Evolutionary conservation across 2,888 invertebrate genomes (phyloP), one percentile per base, ranked within the genome.

Genomic region (Drosophila nigritarsus): DNA sequence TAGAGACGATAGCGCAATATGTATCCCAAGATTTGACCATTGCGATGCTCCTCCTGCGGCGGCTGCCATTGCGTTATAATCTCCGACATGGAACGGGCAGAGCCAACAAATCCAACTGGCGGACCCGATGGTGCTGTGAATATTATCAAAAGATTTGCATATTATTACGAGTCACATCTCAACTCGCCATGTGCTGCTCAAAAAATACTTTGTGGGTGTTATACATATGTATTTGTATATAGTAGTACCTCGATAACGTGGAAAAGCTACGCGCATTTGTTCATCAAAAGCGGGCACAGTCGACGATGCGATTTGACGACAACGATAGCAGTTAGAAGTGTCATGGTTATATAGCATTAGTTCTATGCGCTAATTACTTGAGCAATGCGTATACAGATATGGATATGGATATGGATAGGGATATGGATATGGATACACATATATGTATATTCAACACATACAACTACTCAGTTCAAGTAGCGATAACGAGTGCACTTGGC

Each of bases 41-140:
- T 99, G 85, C 98, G 95, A 90, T 98, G 97, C 91, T 99, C 98
- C 90, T 98, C 98, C 11, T 97, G 94, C 0, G 99, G 99, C 32
- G 98, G 97, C 91, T 98, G 98, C 99, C 99, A 99, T 91, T 98
- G 98, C 0, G 99, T 97, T 88, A 98, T 98, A 71, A 99, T 98
- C 93, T 99, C 98, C 0, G 98, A 97, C 15, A 98, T 97, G 18
- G 98, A 98, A 70, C 98, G 95, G 0, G 99, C 98, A 0, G 98
- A 98, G 7, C 98, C 99, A 83, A 98, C 98, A 90, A 99, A 98
- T 34, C 98, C 98, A 58, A 97, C 95, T 0, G 99, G 99, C 3
- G 99, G 98, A 34, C 98, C 98, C 71, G 98, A 98, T 0, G 99
- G 99, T 56, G 99, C 98, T 98, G 93, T 45, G 89, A 55, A 58